phyloP scores from a whole-genome alignment of 2,888 invertebrate species.

The Drosophila imparisetae region DNA sequence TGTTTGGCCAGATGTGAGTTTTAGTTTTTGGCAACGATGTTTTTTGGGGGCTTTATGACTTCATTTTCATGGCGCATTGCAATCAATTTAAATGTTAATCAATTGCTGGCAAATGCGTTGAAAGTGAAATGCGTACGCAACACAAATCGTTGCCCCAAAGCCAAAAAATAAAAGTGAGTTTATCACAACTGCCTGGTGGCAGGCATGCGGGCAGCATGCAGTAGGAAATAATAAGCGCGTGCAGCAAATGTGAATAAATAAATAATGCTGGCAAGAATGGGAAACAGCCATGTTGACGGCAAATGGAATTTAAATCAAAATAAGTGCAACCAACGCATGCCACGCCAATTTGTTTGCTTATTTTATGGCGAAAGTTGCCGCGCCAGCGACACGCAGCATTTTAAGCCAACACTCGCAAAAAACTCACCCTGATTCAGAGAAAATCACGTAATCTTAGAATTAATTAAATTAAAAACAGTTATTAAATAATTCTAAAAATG shows the following conservation, averaged over 20 bases:
- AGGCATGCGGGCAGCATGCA: not conserved
- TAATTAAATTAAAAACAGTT: not conserved
- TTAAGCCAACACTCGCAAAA: slow-evolving; percentile 12
- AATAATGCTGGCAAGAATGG: slow-evolving; percentile 27
- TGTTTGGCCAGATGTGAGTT: slow-evolving; percentile 36
- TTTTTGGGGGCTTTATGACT: slow-evolving; percentile 41
- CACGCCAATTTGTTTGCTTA: slow-evolving; percentile 52
- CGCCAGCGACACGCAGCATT: slow-evolving; percentile 55
- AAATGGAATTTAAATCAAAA: slow-evolving; percentile 67
- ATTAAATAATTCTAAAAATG: not conserved
- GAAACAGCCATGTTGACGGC: slow-evolving; percentile 11
- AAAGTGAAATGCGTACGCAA: slow-evolving; percentile 43
- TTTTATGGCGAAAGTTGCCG: slow-evolving; percentile 27
- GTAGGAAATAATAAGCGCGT: slow-evolving; percentile 38
- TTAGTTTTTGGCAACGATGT: slow-evolving; percentile 28
- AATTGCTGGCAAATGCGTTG: slow-evolving; percentile 52
- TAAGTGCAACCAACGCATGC: slow-evolving; percentile 41
- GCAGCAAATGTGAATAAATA: slow-evolving; percentile 43
- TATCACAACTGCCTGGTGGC: slow-evolving; percentile 26
- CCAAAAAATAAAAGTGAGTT: not conserved
- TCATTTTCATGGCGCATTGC: slow-evolving; percentile 70
- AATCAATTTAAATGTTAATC: slow-evolving; percentile 78
- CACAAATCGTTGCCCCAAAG: not conserved
- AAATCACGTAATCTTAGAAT: not conserved
- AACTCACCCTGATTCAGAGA: not conserved